These are phyloP conservation scores for Athripsodes cinereus DNA, from an alignment of 2,888 invertebrate genomes.

Conservation along the genomic window DNA sequence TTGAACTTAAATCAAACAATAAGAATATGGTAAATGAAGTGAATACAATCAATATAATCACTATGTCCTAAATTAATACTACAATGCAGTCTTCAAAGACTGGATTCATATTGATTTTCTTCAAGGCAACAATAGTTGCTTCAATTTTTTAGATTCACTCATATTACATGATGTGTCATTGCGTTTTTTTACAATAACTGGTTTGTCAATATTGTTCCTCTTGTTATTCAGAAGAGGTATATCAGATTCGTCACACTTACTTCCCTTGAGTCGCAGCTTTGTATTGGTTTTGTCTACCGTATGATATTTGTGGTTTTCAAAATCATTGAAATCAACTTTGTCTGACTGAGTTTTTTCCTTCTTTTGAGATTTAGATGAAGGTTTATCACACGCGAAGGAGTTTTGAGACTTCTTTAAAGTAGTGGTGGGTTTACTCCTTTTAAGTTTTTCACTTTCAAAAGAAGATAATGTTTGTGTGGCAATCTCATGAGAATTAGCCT, in stretches of 20 bases:
- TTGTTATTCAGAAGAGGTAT: conserved; percentile 25
- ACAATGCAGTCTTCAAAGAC: neutral
- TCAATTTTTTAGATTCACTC: conserved; percentile 41
- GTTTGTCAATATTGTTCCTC: conserved; percentile 11
- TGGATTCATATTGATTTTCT: neutral
- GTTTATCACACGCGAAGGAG: conserved; percentile 11
- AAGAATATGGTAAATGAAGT: neutral
- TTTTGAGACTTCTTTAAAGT: conserved; percentile 22
- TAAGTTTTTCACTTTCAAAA: conserved; percentile 23
- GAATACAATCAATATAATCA: neutral
- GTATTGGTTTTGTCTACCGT: neutral
- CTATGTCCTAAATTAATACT: neutral
- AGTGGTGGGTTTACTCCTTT: conserved; percentile 19
- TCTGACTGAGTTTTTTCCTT: conserved; percentile 13
- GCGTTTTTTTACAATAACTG: conserved; percentile 22
- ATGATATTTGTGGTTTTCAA: conserved; percentile 20
- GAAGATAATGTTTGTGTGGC: conserved; percentile 38
- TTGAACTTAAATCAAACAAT: no score
- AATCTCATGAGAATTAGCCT: conserved; percentile 51
- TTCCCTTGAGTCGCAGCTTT: neutral
- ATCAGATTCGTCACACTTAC: conserved; percentile 28
- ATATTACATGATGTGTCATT: conserved; percentile 28
- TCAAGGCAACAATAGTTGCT: conserved; percentile 39
- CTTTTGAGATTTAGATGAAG: conserved; percentile 12
- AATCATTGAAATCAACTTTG: conserved; percentile 28